Percentiles rank a stretch among this genome's conserved stretches.
Evolutionary conservation across 2,797 vertebrate genomes (phyloP).

Genomic region (Delichon dasypus): DNA sequence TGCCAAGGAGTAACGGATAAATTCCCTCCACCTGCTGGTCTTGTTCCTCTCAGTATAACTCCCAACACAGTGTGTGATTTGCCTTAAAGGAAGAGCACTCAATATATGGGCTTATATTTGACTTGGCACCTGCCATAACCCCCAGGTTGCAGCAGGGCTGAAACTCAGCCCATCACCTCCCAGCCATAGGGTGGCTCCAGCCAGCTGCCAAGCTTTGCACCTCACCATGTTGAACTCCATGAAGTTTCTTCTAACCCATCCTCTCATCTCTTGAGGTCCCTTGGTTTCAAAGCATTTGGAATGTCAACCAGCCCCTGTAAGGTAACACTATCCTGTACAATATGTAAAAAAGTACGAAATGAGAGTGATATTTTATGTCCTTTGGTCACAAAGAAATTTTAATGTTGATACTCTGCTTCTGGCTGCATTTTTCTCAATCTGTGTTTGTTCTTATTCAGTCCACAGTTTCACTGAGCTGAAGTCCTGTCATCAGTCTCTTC

Average conservation of each 20-base stretch:
- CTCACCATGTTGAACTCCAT: accelerated
- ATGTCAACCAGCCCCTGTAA: not conserved
- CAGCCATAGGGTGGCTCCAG: not conserved
- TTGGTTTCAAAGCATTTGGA: not conserved
- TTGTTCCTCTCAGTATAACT: not conserved
- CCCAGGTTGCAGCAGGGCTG: not conserved
- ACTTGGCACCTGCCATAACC: not conserved
- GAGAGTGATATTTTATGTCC: accelerated
- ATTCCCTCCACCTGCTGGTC: not conserved
- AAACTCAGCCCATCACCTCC: not conserved
- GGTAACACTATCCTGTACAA: not conserved
- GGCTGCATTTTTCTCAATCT: not conserved
- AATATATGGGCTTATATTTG: not conserved
- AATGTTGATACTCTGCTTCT: not conserved
- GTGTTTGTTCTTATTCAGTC: not conserved
- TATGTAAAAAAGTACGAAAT: not conserved
- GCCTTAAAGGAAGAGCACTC: not conserved
- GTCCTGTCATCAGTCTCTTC: not conserved
- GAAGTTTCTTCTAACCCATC: not conserved
- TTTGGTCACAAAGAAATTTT: not conserved
- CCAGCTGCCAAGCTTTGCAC: not conserved
- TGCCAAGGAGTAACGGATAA: not conserved
- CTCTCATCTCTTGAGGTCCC: not conserved
- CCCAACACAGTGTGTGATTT: not conserved
- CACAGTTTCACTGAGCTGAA: not conserved